These are phyloP conservation scores for Anguilla megastoma DNA, from an alignment of 2,797 vertebrate genomes.

Conservation along the genomic window DNA sequence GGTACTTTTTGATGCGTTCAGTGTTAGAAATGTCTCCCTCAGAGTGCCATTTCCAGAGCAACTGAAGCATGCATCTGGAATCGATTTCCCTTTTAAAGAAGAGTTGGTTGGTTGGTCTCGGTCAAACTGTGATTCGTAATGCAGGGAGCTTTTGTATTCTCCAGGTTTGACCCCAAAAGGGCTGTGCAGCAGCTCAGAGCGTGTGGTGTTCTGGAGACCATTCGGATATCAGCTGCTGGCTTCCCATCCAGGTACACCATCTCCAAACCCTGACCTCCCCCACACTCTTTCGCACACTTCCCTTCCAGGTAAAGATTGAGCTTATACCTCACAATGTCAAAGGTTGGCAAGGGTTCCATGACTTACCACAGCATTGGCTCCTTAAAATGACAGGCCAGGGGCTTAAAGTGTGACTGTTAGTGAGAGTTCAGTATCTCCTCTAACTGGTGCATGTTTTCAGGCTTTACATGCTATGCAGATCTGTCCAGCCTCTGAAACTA, in stretches of 20 bases:
- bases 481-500: not conserved
- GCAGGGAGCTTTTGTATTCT: not conserved
- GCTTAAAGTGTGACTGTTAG: not conserved
- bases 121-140: not conserved
- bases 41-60: not conserved
- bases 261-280: not conserved
- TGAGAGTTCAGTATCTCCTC: not conserved
- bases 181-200: conserved; percentile 97
- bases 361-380: not conserved
- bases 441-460: not conserved
- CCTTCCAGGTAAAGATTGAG: not conserved
- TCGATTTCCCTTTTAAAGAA: not conserved
- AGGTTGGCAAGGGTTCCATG: not conserved
- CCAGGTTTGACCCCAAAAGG: conserved; percentile 93
- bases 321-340: not conserved
- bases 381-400: not conserved
- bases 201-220: conserved; percentile 96
- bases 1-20: not conserved
- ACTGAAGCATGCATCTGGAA: not conserved
- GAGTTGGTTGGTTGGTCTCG: not conserved
- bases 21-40: not conserved
- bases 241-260: conserved; percentile 89
- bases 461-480: not conserved
- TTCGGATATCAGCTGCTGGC: conserved; percentile 95
- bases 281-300: not conserved